Base-by-base conservation (phyloP, 2,113 vertebrate genomes). In the Microcebus ravelobensis region DNA sequence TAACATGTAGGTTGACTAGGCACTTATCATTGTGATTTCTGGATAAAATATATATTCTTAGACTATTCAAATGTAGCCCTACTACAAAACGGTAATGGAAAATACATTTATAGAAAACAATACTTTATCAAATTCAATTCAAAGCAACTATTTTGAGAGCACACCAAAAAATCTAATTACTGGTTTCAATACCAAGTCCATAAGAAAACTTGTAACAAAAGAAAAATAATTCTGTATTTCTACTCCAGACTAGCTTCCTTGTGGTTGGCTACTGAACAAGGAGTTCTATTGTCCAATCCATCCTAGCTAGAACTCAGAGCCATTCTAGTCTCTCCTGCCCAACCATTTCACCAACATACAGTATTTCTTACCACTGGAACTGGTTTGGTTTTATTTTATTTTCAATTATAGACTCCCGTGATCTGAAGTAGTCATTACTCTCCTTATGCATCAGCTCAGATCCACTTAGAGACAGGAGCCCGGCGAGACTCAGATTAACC, bases 21-120 rank as follows among this genome's bases (percentile, higher is more conserved):
- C 48, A 92, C 3, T 83, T 88, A 79, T 12, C 73, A 61, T 82
- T 79, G 14, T 18, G 68, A 87, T 94, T 50, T 85, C 77, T 87
- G n/a, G 11, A 87, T 45, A 88, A 91, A 91, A 81, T 76, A 70
- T 6, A 84, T 67, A 84, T 2, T 95, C 48, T 45, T 48, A 87
- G 31, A 65, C 50, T 86, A 79, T 73, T 86, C 20, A 93, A 90
- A 77, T 88, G 6, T 42, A 91, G 20, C 74, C 57, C 74, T 70
- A 42, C 3, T 71, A 59, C 70, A 94, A 94, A 77, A 82, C 39
- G 61, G 4, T 23, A 94, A 59, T 52, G 15, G 42, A 52, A 57
- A 91, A 93, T 92, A 42, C 20, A 86, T 86, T 82, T 91, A 42
- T 55, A 52, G 52, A 80, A 93, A 95, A 95, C 61, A 87, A 29